Evolutionary conservation across 2,113 vertebrate species (phyloP), one percentile per base, ranked within the genome.

Genomic region (Eubucco bourcierii): DNA sequence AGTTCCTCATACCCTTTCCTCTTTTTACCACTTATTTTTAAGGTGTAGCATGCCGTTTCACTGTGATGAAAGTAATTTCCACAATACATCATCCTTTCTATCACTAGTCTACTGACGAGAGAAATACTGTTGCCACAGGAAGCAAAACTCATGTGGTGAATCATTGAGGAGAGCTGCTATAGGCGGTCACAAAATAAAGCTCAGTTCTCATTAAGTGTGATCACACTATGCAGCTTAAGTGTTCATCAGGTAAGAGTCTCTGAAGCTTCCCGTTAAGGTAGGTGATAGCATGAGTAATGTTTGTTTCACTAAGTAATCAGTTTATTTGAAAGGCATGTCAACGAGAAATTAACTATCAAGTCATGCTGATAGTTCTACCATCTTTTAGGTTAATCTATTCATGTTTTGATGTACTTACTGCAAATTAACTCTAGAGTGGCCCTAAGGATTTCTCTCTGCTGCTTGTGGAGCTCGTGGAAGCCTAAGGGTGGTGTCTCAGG

Each of bases 151-250:
- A 4, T 7, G 3, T 3, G 46, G 52, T 44, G 28, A 77, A 12
- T 67, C 41, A 15, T 18, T 24, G 27, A 77, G 60, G 52, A 64
- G 37, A 66, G 23, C 53, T 78, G 29, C 41, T 71, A 0, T 4
- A 24, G 46, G 39, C 60, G 46, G 37, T 59, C 44, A 25, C 61
- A 66, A 60, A 92, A 65, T 27, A 84, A 47, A 56, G 23, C 20
- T 4, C 15, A 5, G 3, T 37, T 76, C 11, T 64, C 52, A 19
- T 23, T 23, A 74, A 66, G 5, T 0, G 2, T 44, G 15, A 37
- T 58, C 33, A 21, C 2, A 2, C 41, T 39, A 3, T 1, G 2
- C 33, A 59, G 31, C 39, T 67, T 61, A 25, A 3, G 17, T 1
- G 1, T 59, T 77, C 41, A 8, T 0, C 14, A 27, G 78, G 61